Conservation (phyloP, 2,797 vertebrate genomes). For the Thaleichthys pacificus region DNA sequence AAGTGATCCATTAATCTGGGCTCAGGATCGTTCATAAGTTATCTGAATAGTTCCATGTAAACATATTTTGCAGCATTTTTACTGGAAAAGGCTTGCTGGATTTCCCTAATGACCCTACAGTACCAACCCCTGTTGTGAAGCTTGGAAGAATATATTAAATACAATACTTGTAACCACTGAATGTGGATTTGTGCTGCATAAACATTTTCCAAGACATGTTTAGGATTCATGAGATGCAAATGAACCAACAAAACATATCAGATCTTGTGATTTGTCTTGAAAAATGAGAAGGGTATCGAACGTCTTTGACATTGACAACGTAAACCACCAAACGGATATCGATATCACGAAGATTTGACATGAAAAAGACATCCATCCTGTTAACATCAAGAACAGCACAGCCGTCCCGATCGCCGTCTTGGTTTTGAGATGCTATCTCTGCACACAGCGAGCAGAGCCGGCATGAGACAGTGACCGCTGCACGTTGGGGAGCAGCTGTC, state of each 20-base stretch:
- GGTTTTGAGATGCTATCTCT: slow-evolving; percentile 19
- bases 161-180: neutral
- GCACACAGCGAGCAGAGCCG: slow-evolving; percentile 8
- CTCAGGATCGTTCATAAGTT: no score
- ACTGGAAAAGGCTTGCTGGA: no score
- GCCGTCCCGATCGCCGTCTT: neutral
- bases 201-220: neutral
- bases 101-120: neutral
- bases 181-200: neutral
- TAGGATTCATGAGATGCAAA: neutral
- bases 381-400: slow-evolving; percentile 6
- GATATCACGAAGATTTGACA: neutral
- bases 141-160: neutral
- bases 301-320: neutral
- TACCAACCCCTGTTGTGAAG: neutral
- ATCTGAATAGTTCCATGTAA: no score
- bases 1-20: no score
- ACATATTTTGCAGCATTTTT: no score
- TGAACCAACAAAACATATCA: neutral
- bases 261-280: neutral
- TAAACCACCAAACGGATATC: neutral
- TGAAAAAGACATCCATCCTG: neutral
- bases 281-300: neutral
- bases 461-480: slow-evolving; percentile 22
- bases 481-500: slow-evolving; percentile 23